Evolutionary conservation across 1,140 invertebrate species (phyloP), one percentile per base, ranked within the genome.

Genomic region (Uloborus diversus): DNA sequence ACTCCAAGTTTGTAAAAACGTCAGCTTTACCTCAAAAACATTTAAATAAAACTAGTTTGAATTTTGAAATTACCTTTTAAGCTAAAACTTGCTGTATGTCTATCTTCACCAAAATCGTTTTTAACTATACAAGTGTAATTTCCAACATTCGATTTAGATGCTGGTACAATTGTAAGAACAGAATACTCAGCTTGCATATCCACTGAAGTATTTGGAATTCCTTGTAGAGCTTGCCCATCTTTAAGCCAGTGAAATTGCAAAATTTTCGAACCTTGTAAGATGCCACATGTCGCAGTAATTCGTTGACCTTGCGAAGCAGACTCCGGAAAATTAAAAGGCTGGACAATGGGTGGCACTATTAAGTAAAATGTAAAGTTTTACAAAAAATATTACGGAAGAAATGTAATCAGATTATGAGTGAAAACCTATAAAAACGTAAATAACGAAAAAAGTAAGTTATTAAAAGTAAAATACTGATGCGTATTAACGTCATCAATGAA

Each of bases 91-190:
- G 95, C 7, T 94, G 89, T 96, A 49, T 96, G 94, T 23, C 92
- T 94, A 84, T 96, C 95, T 83, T 94, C 93, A 47, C 96, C 96
- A 86, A 95, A 96, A 13, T 93, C 92, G 87, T 98, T 99, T 85
- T 95, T 94, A 7, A 96, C 96, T 82, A 92, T 90, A 86, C 96
- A 98, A 0, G 93, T 92, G 86, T 94, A 95, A 85, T 93, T 92
- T 66, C 93, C 93, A 88, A 89, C 90, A 87, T 94, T 92, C 83
- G 89, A 89, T 25, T 61, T 79, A 4, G 64, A 61, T 9, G 76
- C 64, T 49, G 76, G 65, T 0, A 27, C 25, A 32, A 79, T 79
- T 2, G 65, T 79, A 3, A 79, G 51, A 79, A 69, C 37, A 1
- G 76, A 79, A 49, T 79, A 79, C 20, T 79, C 76, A 1, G 35